A percentile compares a stretch with the other conserved stretches of the same genome.
phyloP scores from a whole-genome alignment of 2,797 vertebrate species.

The Pempheris klunzingeri region DNA sequence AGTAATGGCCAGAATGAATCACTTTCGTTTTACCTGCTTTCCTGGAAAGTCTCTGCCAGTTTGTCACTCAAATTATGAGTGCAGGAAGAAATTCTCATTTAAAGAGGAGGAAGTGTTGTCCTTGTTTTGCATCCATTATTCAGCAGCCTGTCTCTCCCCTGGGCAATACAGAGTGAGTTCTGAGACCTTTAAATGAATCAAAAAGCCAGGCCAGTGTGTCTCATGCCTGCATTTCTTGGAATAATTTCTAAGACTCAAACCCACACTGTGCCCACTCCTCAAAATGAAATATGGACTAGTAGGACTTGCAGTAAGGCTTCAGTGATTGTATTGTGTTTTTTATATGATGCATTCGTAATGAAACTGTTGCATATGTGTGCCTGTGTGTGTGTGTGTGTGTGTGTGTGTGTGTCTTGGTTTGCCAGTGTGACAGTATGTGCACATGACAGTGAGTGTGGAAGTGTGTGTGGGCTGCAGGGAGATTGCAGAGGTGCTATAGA shows the following conservation, averaged over 20 bases:
- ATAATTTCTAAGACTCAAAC: constrained; percentile 40
- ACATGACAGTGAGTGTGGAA: constrained; percentile 23
- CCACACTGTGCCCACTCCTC: constrained; percentile 27
- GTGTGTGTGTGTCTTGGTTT: constrained; percentile 17
- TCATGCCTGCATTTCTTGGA: constrained; percentile 46
- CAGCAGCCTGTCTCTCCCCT: constrained; percentile 61
- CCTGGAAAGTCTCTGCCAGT: constrained; percentile 10
- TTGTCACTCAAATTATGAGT: constrained; percentile 30
- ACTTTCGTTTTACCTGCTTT: constrained; percentile 11
- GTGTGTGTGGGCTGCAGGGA: constrained; percentile 54
- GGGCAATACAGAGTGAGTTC: constrained; percentile 62
- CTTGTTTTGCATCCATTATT: constrained; percentile 79
- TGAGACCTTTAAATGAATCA: constrained; percentile 76
- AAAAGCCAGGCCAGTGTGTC: constrained; percentile 61
- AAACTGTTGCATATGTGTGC: constrained; percentile 41
- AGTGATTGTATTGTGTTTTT: constrained; percentile 71
- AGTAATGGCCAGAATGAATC: neutral
- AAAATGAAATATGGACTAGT: constrained; percentile 63
- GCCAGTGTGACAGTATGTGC: constrained; percentile 14
- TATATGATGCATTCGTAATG: constrained; percentile 69
- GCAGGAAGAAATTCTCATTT: constrained; percentile 49
- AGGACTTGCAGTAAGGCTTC: constrained; percentile 37
- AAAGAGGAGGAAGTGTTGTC: constrained; percentile 46
- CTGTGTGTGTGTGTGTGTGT: neutral
- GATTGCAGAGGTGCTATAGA: constrained; percentile 71